A percentile compares a stretch with the other conserved stretches of the same genome.
phyloP scores from a whole-genome alignment of 1,140 invertebrate genomes.

The Argopecten irradians region DNA sequence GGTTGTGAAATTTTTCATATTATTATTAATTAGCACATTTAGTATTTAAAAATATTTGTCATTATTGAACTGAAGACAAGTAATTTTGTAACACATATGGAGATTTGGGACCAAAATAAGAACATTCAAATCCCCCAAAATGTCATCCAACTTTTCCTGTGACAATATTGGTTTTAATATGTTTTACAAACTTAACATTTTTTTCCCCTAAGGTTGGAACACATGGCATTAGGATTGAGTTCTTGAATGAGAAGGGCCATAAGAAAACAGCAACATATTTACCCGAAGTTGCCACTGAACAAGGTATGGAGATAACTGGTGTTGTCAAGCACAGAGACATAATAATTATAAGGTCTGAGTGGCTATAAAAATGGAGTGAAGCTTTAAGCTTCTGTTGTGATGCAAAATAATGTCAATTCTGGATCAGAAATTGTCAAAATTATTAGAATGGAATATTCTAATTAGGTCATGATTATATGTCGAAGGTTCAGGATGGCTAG shows the following conservation, averaged over 20 bases:
- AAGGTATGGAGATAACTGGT: constrained; percentile 85
- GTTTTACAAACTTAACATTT: not conserved
- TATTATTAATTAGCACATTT: too few relatives aligned
- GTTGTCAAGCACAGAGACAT: not conserved
- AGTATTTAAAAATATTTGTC: too few relatives aligned
- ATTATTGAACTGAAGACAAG: too few relatives aligned
- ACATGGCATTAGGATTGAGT: constrained; percentile 99
- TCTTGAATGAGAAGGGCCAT: constrained; percentile 95
- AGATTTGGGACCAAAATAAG: too few relatives aligned
- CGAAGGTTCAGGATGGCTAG: too few relatives aligned
- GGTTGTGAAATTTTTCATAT: too few relatives aligned
- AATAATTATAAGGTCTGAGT: not conserved
- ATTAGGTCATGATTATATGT: too few relatives aligned
- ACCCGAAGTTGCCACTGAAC: constrained; percentile 97
- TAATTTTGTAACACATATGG: too few relatives aligned
- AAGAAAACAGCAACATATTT: constrained; percentile 98
- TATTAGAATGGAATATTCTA: not conserved
- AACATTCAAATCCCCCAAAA: too few relatives aligned
- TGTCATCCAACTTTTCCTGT: constrained; percentile 4
- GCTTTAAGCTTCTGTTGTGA: not conserved
- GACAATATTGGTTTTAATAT: not conserved
- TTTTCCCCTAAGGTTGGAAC: constrained; percentile 84
- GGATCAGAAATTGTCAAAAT: not conserved
- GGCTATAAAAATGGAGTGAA: not conserved
- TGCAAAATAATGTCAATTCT: too few relatives aligned